These are phyloP conservation scores for Acrocera orbiculus DNA, from an alignment of 2,888 invertebrate genomes.

Conservation along the genomic window DNA sequence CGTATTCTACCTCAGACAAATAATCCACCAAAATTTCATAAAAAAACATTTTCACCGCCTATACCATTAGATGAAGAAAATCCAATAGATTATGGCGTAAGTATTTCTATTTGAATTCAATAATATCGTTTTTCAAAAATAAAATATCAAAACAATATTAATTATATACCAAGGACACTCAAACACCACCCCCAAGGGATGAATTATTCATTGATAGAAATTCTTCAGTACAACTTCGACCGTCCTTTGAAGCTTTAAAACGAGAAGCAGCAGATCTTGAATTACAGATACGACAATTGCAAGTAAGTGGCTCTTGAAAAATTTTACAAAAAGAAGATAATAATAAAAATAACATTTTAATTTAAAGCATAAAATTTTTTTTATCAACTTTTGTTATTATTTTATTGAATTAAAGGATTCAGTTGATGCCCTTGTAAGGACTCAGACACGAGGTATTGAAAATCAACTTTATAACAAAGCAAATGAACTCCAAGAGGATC, in stretches of 20 bases:
- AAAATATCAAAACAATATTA: not conserved
- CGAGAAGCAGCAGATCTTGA: slow-evolving; percentile 74
- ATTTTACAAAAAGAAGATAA: too few species aligned
- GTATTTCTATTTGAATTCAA: slow-evolving; percentile 13
- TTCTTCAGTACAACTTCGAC: slow-evolving; percentile 50
- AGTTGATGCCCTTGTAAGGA: slow-evolving; percentile 61
- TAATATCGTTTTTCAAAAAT: not conserved
- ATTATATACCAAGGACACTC: slow-evolving; percentile 38
- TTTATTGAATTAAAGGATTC: slow-evolving; percentile 43
- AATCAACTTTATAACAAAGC: slow-evolving; percentile 79
- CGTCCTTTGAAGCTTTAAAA: slow-evolving; percentile 57
- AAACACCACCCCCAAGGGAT: slow-evolving; percentile 59
- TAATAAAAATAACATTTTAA: too few species aligned
- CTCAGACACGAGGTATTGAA: slow-evolving; percentile 62
- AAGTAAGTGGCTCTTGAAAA: slow-evolving; percentile 27
- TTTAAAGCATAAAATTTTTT: too few species aligned
- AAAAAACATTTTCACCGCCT: slow-evolving; percentile 44
- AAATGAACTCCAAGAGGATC: slow-evolving; percentile 88
- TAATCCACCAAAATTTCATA: slow-evolving; percentile 31
- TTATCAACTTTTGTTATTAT: not conserved
- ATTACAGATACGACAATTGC: slow-evolving; percentile 68
- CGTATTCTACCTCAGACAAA: slow-evolving; percentile 42
- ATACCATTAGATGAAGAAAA: slow-evolving; percentile 41
- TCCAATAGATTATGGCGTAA: slow-evolving; percentile 32
- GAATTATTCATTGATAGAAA: slow-evolving; percentile 69